phyloP scores from a whole-genome alignment of 1,140 invertebrate species.

The Palaemon carinicauda region DNA sequence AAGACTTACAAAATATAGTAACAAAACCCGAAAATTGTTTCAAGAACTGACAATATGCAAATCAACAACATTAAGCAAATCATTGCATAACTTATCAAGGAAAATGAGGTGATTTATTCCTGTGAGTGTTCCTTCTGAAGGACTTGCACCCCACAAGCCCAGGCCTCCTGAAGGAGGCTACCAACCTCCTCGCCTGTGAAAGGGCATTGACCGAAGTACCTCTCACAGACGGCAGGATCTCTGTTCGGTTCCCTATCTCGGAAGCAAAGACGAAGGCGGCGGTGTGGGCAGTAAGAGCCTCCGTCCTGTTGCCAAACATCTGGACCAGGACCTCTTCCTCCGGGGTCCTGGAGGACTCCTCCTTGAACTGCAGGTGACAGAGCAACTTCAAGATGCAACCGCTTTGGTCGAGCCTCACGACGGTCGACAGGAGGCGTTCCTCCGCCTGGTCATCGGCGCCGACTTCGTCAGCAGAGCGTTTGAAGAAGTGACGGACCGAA shows the following conservation, averaged over 20 bases:
- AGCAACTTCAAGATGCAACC: conserved; percentile 9
- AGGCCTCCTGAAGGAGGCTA: background rate
- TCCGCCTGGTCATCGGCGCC: background rate
- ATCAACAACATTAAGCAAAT: no score
- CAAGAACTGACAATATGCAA: no score
- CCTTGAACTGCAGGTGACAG: background rate
- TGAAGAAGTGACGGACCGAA: background rate
- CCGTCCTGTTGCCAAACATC: background rate
- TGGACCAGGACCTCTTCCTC: background rate
- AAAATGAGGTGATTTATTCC: background rate
- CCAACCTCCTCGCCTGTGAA: background rate
- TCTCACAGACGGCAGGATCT: background rate
- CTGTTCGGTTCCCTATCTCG: background rate
- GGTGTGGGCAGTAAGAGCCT: background rate
- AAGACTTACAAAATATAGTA: no score
- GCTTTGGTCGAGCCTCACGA: background rate
- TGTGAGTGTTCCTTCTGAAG: background rate
- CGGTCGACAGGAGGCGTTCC: background rate
- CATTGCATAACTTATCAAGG: no score
- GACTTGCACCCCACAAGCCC: background rate
- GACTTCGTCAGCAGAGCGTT: background rate
- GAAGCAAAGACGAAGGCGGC: background rate
- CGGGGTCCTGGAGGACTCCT: background rate
- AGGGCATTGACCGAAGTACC: background rate
- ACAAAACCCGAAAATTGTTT: no score